Percentiles rank a stretch among this genome's conserved stretches.
Conservation (phyloP, 1,140 invertebrate genomes). For the Scaptodrosophila lebanonensis region DNA sequence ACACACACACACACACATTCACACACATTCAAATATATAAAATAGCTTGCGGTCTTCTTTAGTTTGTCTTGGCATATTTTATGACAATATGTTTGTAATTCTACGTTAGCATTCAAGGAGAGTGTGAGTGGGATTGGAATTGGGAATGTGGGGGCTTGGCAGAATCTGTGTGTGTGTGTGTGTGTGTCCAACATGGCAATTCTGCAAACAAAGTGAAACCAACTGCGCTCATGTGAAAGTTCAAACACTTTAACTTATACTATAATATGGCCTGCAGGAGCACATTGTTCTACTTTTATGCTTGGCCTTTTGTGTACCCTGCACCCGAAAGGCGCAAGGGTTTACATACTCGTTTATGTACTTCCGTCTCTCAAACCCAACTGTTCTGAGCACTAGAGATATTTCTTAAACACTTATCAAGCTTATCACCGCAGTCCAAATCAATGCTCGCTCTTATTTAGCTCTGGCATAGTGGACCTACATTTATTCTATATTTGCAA, state of each 20-base stretch:
- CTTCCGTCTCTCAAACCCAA: conserved; percentile 17
- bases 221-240: too few relatives aligned
- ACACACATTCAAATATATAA: background rate
- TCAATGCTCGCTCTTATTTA: too few relatives aligned
- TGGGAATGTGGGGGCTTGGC: too few relatives aligned
- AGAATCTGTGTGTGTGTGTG: background rate
- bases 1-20: background rate
- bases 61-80: conserved; percentile 58
- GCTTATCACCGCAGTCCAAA: too few relatives aligned
- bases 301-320: too few relatives aligned
- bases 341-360: too few relatives aligned
- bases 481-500: too few relatives aligned
- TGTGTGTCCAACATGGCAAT: conserved; percentile 37
- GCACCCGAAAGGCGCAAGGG: too few relatives aligned
- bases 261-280: conserved; percentile 7
- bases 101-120: conserved; percentile 26
- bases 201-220: conserved; percentile 44
- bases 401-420: too few relatives aligned
- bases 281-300: too few relatives aligned
- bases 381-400: too few relatives aligned
- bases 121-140: background rate
- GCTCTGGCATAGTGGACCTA: too few relatives aligned
- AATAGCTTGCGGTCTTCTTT: conserved; percentile 19
- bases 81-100: conserved; percentile 67
- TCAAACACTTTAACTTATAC: conserved; percentile 5